Percentiles rank a stretch among this genome's conserved stretches.
These are phyloP conservation scores for Diogma glabrata DNA, from an alignment of 2,888 invertebrate species.

Conservation along the genomic window DNA sequence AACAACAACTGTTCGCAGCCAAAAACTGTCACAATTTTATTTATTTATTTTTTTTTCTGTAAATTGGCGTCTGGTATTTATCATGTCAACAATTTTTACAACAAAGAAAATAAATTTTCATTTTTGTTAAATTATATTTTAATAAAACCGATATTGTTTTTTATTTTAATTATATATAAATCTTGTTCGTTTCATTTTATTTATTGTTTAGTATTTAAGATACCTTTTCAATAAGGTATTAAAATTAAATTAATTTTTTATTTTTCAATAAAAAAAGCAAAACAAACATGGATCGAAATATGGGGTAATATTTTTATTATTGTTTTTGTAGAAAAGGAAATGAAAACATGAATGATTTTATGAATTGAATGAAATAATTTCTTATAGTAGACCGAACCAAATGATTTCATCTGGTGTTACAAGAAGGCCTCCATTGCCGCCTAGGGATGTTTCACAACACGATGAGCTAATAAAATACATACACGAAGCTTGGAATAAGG, in stretches of 20 bases:
- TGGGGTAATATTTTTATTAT: too few relatives aligned
- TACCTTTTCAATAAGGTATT: too few relatives aligned
- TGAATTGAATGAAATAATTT: too few relatives aligned
- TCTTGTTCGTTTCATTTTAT: too few relatives aligned
- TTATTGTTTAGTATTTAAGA: too few relatives aligned
- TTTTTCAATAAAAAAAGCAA: too few relatives aligned
- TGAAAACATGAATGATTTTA: background rate
- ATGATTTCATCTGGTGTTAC: constrained; percentile 22
- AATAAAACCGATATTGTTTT: too few relatives aligned
- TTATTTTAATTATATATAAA: constrained; percentile 3
- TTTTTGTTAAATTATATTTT: constrained; percentile 8
- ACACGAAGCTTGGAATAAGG: constrained; percentile 64
- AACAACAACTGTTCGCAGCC: constrained; percentile 3
- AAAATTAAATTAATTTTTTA: too few relatives aligned
- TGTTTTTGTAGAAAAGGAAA: background rate
- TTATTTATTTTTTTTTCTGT: background rate
- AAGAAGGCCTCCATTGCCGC: constrained; percentile 21
- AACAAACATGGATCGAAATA: constrained; percentile 6
- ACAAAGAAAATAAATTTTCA: constrained; percentile 7
- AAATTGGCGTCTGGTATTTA: constrained; percentile 8
- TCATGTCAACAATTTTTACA: constrained; percentile 9
- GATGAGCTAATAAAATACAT: constrained; percentile 72
- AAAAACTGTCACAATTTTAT: background rate
- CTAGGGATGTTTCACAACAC: constrained; percentile 39
- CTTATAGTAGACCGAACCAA: constrained; percentile 32